A percentile compares a stretch with the other conserved stretches of the same genome.
Conservation (phyloP, 2,797 vertebrate genomes). For the Gadopsis bispinosus region DNA sequence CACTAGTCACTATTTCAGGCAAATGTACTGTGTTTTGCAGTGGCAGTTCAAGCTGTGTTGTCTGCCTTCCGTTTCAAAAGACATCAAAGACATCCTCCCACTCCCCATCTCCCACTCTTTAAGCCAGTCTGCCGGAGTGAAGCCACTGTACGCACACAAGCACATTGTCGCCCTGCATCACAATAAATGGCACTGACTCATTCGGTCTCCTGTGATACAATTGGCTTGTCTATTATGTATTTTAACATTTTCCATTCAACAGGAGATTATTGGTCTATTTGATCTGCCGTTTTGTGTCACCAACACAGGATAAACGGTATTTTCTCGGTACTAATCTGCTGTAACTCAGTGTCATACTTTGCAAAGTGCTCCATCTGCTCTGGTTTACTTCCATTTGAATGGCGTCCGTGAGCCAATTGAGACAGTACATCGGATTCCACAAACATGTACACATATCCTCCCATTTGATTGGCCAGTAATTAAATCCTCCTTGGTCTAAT, state of each 20-base stretch:
- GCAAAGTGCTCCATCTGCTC: slow-evolving; percentile 19
- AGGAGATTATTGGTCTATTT: slow-evolving; percentile 1
- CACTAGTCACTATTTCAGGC: slow-evolving; percentile 11
- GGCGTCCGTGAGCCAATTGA: slow-evolving; percentile 18
- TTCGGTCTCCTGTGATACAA: slow-evolving; percentile 10
- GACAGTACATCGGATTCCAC: background rate
- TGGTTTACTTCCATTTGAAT: slow-evolving; percentile 8
- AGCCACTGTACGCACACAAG: slow-evolving; percentile 27
- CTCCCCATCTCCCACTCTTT: slow-evolving; percentile 5
- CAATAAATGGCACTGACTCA: slow-evolving; percentile 34
- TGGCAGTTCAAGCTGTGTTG: background rate
- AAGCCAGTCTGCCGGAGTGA: slow-evolving; percentile 9
- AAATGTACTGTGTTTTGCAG: slow-evolving; percentile 21
- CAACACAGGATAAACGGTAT: background rate
- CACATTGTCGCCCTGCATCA: slow-evolving; percentile 17
- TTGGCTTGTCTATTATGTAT: slow-evolving; percentile 12
- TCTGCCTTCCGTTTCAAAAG: slow-evolving; percentile 18
- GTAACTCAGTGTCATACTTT: slow-evolving; percentile 27
- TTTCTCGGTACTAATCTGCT: slow-evolving; percentile 9
- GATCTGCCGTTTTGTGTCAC: slow-evolving; percentile 15
- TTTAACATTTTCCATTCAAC: slow-evolving; percentile 22
- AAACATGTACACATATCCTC: background rate
- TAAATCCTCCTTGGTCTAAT: background rate
- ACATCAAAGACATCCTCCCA: background rate
- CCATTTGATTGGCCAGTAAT: background rate